Evolutionary conservation across 2,888 invertebrate genomes (phyloP), one percentile per base, ranked within the genome.

Genomic region (Zeuzera pyrina): DNA sequence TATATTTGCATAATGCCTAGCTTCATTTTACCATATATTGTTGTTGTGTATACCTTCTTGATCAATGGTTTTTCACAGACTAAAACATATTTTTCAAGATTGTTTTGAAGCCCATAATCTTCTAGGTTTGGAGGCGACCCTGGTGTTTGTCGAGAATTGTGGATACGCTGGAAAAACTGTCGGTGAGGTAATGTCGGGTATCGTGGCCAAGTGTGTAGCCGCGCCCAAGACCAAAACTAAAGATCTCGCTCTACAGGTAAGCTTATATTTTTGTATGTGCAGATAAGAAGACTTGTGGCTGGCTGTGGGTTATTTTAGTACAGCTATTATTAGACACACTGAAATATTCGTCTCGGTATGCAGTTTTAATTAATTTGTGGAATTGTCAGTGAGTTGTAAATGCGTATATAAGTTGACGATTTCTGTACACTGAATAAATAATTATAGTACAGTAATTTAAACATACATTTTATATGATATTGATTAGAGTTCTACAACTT

Each of bases 61-160:
- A n/a, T n/a, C n/a, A n/a, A n/a, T n/a, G n/a, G n/a, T n/a, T n/a
- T n/a, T n/a, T n/a, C n/a, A n/a, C n/a, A n/a, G n/a, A n/a, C n/a
- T n/a, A n/a, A n/a, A n/a, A n/a, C n/a, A n/a, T n/a, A n/a, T n/a
- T n/a, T n/a, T n/a, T n/a, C n/a, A n/a, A n/a, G n/a, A n/a, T n/a
- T n/a, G n/a, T n/a, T n/a, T n/a, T n/a, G n/a, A n/a, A n/a, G n/a
- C n/a, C n/a, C n/a, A n/a, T n/a, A n/a, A n/a, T n/a, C n/a, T 29
- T 15, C 25, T 34, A 84, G 84, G 84, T 8, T 65, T 98, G 47
- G 97, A 97, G 60, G 96, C 97, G 5, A 91, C 94, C 0, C 70
- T 97, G 31, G 92, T 93, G 22, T 98, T 91, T 72, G 90, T 96
- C 0, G 95, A 97, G 70, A 96, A 96, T 81, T 94, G 96, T 56